Evolutionary conservation across 2,888 invertebrate species (phyloP).

Genomic region (Troides aeacus): DNA sequence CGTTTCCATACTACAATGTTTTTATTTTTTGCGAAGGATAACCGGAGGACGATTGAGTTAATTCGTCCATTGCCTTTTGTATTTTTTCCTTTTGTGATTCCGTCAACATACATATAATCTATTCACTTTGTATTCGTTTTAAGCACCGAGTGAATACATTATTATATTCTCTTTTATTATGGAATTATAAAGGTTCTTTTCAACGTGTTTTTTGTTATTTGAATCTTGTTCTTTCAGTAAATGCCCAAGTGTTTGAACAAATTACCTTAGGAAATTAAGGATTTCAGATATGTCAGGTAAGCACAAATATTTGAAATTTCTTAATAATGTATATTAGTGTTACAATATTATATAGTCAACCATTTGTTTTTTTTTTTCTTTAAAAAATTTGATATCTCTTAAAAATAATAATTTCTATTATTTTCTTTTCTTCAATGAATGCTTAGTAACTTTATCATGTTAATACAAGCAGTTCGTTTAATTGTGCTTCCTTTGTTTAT

Average conservation of each 20-base stretch:
- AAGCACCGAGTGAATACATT: neutral
- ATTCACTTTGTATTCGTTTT: neutral
- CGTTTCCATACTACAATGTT: neutral
- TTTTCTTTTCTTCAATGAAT: too few relatives aligned
- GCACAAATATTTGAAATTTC: too few relatives aligned
- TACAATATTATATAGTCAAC: too few relatives aligned
- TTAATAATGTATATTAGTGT: too few relatives aligned
- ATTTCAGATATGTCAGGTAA: too few relatives aligned
- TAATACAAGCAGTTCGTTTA: too few relatives aligned
- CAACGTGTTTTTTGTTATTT: neutral
- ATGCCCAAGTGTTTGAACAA: neutral
- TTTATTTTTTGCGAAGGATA: neutral
- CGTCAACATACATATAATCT: neutral
- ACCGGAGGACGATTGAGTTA: neutral
- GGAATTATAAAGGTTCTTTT: neutral
- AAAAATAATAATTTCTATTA: too few relatives aligned
- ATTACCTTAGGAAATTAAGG: neutral
- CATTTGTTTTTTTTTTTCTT: too few relatives aligned
- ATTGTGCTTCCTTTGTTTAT: too few relatives aligned
- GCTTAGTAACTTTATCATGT: too few relatives aligned
- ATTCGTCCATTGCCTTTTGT: slow-evolving; percentile 3
- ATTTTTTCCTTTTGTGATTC: neutral
- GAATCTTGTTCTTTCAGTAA: too few relatives aligned
- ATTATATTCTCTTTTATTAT: neutral
- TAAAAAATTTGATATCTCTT: too few relatives aligned